Evolutionary conservation across 2,113 vertebrate species (phyloP).

Genomic region (Opisthocomus hoazin): DNA sequence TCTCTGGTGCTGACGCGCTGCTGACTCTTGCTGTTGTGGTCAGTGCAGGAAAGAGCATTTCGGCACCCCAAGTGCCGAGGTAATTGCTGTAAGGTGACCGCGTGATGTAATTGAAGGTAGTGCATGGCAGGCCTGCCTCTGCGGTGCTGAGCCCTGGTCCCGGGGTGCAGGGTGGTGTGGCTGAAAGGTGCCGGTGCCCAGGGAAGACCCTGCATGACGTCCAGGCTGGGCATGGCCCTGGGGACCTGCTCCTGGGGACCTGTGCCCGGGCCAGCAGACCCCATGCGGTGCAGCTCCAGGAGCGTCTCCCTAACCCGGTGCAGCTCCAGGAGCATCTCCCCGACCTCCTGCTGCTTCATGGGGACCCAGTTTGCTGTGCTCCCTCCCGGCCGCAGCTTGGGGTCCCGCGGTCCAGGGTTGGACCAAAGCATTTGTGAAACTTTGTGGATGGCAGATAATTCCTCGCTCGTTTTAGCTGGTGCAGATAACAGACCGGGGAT

Average conservation of each 20-base stretch:
- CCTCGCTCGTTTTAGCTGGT: not conserved
- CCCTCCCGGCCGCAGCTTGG: rapidly evolving
- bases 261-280: not conserved
- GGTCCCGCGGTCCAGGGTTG: not conserved
- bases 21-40: not conserved
- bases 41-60: not conserved
- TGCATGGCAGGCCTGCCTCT: not conserved
- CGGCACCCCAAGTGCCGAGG: not conserved
- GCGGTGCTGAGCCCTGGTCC: rapidly evolving
- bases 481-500: rapidly evolving
- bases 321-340: not conserved
- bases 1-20: not conserved
- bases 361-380: not conserved
- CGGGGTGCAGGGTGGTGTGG: rapidly evolving
- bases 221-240: not conserved
- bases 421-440: not conserved
- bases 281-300: rapidly evolving
- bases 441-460: not conserved
- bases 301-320: not conserved
- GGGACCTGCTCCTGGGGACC: rapidly evolving
- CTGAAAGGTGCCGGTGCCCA: not conserved
- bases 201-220: not conserved
- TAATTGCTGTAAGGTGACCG: not conserved
- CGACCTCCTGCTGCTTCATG: rapidly evolving
- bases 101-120: not conserved